Evolutionary conservation across 2,888 invertebrate genomes (phyloP), one percentile per base, ranked within the genome.

Genomic region (Lamproptera curius): DNA sequence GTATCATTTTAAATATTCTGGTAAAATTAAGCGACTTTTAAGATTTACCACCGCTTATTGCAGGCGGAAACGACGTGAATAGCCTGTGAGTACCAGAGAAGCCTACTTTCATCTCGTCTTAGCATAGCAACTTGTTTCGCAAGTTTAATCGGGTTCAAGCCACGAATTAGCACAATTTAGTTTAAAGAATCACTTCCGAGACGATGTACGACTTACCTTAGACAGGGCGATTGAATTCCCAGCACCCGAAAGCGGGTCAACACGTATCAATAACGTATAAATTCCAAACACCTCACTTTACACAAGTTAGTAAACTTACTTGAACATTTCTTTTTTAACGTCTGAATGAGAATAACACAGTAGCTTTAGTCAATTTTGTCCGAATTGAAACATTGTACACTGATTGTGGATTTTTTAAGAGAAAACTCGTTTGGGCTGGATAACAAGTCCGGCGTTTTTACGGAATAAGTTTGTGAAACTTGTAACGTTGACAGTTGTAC

Each of bases 401-500:
- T 63, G 57, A 55, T 62, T 55, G 53, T 55, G 46, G 57, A 55
- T 63, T 70, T 54, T 44, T 17, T 43, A 15, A 15, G 46, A 46
- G 51, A 61, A 62, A 62, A 58, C 59, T 57, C 56, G 65, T 65
- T 59, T 60, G 61, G 60, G 55, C 59, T 26, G 46, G 34, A 56
- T 59, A 56, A 56, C 51, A 57, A 59, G 59, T 61, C n/a, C 61
- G 60, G 58, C 59, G 55, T 60, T 60, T 59, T 58, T 60, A 56
- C 33, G 54, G 53, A 41, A 51, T 56, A 56, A 55, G 47, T 60
- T 59, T 5, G 53, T 39, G 49, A 49, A 39, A 52, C 52, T 50
- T 46, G 51, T 51, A 42, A 38, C 42, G 36, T 46, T 59, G 57
- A 31, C 31, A 31, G 31, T 31, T 31, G 31, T 31, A 31, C 31